Evolutionary conservation across 2,888 invertebrate species (phyloP).

Genomic region (Himalopsyche japonica): DNA sequence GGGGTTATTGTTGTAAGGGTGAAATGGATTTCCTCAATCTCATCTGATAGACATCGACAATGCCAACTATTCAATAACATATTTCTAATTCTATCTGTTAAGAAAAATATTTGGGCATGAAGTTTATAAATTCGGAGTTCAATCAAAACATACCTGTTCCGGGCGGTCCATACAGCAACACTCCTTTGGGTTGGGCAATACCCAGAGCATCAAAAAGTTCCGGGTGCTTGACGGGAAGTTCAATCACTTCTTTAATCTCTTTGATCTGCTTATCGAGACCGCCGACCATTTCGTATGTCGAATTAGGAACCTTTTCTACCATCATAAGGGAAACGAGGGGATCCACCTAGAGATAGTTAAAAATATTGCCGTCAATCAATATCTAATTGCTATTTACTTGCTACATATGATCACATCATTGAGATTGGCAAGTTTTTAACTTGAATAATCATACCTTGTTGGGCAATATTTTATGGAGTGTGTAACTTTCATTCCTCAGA

Average conservation of each 20-base stretch:
- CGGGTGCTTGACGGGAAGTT: slow-evolving; percentile 98
- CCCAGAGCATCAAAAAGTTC: slow-evolving; percentile 99
- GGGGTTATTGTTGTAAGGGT: too few relatives aligned
- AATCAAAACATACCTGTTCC: slow-evolving; percentile 62
- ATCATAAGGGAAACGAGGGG: slow-evolving; percentile 99
- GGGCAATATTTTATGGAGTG: slow-evolving; percentile 96
- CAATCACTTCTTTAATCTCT: slow-evolving; percentile 99
- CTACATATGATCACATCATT: too few relatives aligned
- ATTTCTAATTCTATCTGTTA: too few relatives aligned
- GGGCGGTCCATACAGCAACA: slow-evolving; percentile 96
- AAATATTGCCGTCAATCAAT: neutral
- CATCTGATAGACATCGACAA: too few relatives aligned
- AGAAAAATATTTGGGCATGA: neutral
- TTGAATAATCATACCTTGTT: slow-evolving; percentile 71
- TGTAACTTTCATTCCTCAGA: slow-evolving; percentile 96
- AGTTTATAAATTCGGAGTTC: neutral
- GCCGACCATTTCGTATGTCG: slow-evolving; percentile 99
- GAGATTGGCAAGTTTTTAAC: too few relatives aligned
- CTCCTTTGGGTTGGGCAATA: slow-evolving; percentile 98
- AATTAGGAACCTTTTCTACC: slow-evolving; percentile 99
- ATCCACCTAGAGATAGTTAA: slow-evolving; percentile 70
- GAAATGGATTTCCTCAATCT: too few relatives aligned
- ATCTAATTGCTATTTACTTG: neutral
- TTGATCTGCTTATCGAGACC: slow-evolving; percentile 99
- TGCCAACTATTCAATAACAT: too few relatives aligned